Evolutionary conservation across 2,113 vertebrate species (phyloP), one percentile per base, ranked within the genome.

Genomic region (Rostratula benghalensis): DNA sequence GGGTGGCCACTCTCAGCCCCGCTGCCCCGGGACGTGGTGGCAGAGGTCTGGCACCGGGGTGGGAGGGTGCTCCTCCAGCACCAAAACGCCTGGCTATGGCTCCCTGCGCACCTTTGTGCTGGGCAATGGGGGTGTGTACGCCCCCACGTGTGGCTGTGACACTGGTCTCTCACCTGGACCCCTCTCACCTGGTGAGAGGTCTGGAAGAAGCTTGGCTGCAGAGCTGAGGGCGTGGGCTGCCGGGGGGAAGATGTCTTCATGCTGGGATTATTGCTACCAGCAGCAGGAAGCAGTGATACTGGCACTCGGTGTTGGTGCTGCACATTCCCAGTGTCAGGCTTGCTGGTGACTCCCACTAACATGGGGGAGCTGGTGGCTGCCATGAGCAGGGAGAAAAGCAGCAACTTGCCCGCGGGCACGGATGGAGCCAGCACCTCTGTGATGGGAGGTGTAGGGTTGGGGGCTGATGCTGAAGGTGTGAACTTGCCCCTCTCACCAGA

Each of bases 181-280:
- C 11, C 57, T n/a, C n/a, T n/a, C n/a, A n/a, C n/a, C n/a, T n/a
- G n/a, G n/a, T 39, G 50, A 19, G 50, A 3, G 35, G 18, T n/a
- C 24, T 24, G 64, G 41, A 24, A 63, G 16, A 50, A 78, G 28
- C 28, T 59, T 59, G 76, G 43, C 41, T 82, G 67, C 21, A 9
- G 22, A 51, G 48, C 50, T 2, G 6, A 81, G 81, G 41, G 7
- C 4, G 3, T 1, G 9, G 56, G 23, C 59, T 77, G 78, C 31
- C 3, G 54, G n/a, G 19, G 31, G 28, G 31, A 6, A 11, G 56
- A 51, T 0, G 2, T 57, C 1, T 0, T 82, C 83, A 68, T 0
- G 3, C 45, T 2, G 21, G 28, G n/a, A 9, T 30, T 23, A 9
- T 31, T 59, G 83, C 53, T 86, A 4, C 51, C 70, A 31, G 71